Conservation (phyloP, 2,113 vertebrate genomes). For the Sula dactylatra region DNA sequence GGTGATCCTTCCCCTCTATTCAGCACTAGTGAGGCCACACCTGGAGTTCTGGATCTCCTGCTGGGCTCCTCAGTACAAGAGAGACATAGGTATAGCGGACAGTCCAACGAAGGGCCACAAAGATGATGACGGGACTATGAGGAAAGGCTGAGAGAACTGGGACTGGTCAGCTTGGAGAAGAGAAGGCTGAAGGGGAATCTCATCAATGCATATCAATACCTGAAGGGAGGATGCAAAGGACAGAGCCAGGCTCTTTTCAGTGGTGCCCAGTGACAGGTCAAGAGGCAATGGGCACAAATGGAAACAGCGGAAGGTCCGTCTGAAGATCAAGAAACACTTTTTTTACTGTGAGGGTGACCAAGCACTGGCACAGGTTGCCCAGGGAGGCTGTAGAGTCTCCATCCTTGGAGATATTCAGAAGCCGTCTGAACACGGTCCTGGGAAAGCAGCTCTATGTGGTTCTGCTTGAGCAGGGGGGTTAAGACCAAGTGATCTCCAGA, state of each 20-base stretch:
- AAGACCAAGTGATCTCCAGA: neutral
- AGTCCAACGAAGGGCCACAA: neutral
- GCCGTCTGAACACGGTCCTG: fast-evolving
- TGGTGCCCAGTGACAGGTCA: neutral
- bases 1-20: neutral
- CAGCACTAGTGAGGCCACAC: neutral
- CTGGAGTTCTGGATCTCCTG: neutral
- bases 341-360: neutral
- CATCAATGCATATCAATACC: neutral
- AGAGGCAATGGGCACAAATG: neutral
- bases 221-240: neutral
- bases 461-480: neutral
- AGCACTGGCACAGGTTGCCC: neutral
- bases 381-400: neutral
- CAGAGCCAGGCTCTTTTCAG: neutral
- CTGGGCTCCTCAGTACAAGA: neutral
- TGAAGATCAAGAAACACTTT: neutral
- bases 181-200: neutral
- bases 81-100: neutral
- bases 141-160: neutral
- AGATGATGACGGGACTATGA: neutral
- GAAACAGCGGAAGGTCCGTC: neutral
- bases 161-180: neutral
- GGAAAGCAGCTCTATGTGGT: neutral
- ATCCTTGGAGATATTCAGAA: neutral